Percentiles rank a stretch among this genome's conserved stretches.
phyloP scores from a whole-genome alignment of 2,888 invertebrate species.

The Drosophila mettleri region DNA sequence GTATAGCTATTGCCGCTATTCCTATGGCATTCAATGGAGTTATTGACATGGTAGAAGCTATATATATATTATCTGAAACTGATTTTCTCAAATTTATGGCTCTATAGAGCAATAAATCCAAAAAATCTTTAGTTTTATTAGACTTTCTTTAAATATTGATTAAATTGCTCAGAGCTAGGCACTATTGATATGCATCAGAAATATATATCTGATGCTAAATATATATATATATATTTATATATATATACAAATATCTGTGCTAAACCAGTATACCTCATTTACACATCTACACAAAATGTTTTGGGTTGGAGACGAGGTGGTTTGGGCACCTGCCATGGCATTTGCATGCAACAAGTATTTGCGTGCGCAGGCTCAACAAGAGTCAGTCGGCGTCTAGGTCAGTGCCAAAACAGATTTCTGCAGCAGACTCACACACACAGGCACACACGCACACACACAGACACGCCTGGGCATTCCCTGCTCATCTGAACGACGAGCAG shows the following conservation, averaged over 20 bases:
- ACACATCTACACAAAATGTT: conserved; percentile 11
- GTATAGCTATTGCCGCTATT: no score
- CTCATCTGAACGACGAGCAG: conserved; percentile 8
- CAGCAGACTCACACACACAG: background rate
- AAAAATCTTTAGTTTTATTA: no score
- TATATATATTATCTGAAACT: no score
- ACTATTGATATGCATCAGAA: background rate
- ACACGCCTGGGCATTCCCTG: background rate
- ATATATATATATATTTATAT: background rate
- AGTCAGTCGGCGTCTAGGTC: conserved; percentile 55
- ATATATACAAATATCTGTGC: no score
- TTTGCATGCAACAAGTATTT: conserved; percentile 80
- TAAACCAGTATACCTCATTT: background rate
- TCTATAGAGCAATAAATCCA: no score
- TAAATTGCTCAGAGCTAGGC: no score
- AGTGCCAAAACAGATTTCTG: conserved; percentile 58
- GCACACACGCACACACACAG: background rate
- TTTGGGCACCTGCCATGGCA: conserved; percentile 33
- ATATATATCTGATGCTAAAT: background rate
- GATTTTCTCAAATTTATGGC: no score
- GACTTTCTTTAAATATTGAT: no score
- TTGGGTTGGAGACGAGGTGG: background rate
- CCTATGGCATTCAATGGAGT: no score
- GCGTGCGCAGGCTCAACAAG: conserved; percentile 73
- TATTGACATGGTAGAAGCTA: no score